Evolutionary conservation across 2,888 invertebrate genomes (phyloP), one percentile per base, ranked within the genome.

Genomic region (Pachymerium ferrugineum): DNA sequence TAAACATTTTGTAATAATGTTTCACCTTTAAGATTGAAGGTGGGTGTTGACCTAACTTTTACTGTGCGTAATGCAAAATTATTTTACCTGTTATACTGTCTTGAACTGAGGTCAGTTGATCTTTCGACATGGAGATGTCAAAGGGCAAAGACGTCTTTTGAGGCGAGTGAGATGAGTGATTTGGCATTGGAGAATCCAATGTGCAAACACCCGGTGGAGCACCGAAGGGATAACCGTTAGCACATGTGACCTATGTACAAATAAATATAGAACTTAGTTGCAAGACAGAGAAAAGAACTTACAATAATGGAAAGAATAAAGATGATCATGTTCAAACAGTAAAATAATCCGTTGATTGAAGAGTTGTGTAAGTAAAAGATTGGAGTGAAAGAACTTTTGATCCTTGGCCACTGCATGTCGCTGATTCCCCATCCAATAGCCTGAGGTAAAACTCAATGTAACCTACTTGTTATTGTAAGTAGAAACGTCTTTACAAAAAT

Each of bases 201-300:
- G 67, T 67, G 28, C 67, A 67, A 67, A 67, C 19, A 10, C 67
- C 67, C 0, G 67, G 67, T 22, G 67, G 67, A 22, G 67, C 67
- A 6, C 67, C 67, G 12, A 25, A 28, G n/a, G 67, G 67, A 16
- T 67, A 67, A 19, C 25, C 14, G 16, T 4, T 6, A 19, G 22
- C 28, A 5, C 16, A 5, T n/a, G 28, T n/a, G 19, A 16, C 14
- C 67, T 67, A 22, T 28, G 28, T 67, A 67, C 3, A 14, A 67
- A 25, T 67, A 19, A 22, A 67, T 67, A 10, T 28, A 16, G 5
- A 14, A 1, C n/a, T 25, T 67, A 19, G n/a, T 67, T 67, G 3
- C 4, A 67, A 3, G 62, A 35, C 16, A 25, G 62, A 1, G 19
- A 67, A 25, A 16, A 19, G 1, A 19, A 25, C 67, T 28, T 67